Conservation (phyloP, 2,113 vertebrate species). For the Antechinus flavipes region DNA sequence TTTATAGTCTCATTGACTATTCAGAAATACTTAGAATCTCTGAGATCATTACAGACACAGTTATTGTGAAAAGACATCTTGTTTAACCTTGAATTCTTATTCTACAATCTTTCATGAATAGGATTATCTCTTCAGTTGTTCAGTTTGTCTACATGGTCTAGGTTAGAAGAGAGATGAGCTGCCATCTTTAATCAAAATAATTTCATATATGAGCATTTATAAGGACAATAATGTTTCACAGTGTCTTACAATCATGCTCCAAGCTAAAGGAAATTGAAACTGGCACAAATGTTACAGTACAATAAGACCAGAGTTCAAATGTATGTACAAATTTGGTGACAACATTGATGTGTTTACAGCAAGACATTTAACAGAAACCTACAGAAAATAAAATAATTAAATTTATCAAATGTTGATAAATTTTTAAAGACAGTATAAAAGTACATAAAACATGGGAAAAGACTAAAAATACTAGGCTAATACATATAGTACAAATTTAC, state of each 20-base stretch:
- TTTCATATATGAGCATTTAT: conserved; percentile 77
- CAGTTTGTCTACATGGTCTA: conserved; percentile 65
- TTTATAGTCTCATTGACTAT: conserved; percentile 74
- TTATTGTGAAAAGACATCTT: conserved; percentile 58
- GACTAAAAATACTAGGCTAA: conserved; percentile 60
- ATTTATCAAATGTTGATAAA: conserved; percentile 90
- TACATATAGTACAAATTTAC: conserved; percentile 84
- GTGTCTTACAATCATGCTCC: conserved; percentile 86
- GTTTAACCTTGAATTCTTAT: conserved; percentile 56
- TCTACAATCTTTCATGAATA: conserved; percentile 70
- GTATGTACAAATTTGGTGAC: conserved; percentile 85
- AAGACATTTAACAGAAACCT: conserved; percentile 86
- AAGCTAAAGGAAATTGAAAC: conserved; percentile 79
- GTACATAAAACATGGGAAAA: conserved; percentile 84
- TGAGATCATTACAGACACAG: conserved; percentile 61
- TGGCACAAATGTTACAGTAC: conserved; percentile 82
- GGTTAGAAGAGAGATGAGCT: conserved; percentile 74
- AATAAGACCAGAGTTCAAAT: conserved; percentile 77
- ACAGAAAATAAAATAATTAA: conserved; percentile 83
- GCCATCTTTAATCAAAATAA: conserved; percentile 74
- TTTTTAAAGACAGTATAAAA: conserved; percentile 86
- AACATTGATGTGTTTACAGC: conserved; percentile 81
- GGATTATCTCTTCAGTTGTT: conserved; percentile 66
- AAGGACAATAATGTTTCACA: conserved; percentile 80
- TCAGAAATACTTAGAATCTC: conserved; percentile 68